phyloP scores from a whole-genome alignment of 1,140 invertebrate species.

The Grapholita molesta region DNA sequence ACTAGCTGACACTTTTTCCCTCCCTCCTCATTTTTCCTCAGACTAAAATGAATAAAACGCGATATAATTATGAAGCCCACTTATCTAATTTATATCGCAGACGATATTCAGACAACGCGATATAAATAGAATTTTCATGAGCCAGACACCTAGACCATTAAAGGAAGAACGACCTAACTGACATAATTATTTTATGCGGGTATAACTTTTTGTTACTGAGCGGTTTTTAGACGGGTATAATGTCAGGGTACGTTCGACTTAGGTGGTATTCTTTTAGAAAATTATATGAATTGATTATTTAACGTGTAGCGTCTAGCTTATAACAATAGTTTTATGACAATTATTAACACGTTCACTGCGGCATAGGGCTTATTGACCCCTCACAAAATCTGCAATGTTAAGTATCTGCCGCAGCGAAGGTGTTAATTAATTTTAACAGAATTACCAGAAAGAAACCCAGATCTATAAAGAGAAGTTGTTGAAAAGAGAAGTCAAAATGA shows the following conservation, averaged over 20 bases:
- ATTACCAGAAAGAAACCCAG: too few species aligned
- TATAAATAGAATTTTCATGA: conserved; percentile 14
- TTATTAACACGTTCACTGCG: too few species aligned
- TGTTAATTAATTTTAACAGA: too few species aligned
- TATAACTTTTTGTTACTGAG: background rate
- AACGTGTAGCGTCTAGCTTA: background rate
- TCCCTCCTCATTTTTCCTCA: background rate
- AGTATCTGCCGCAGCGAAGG: too few species aligned
- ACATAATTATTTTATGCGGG: background rate
- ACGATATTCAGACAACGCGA: background rate
- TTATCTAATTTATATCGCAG: background rate
- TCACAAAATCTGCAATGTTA: too few species aligned
- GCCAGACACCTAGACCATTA: background rate
- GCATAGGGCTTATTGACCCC: too few species aligned
- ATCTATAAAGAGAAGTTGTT: too few species aligned
- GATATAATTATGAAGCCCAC: conserved; percentile 7
- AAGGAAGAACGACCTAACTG: background rate
- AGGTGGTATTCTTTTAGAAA: background rate
- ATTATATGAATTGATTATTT: background rate
- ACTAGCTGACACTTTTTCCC: background rate
- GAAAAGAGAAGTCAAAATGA: too few species aligned
- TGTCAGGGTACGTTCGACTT: background rate
- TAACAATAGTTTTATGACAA: too few species aligned
- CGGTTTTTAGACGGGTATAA: background rate
- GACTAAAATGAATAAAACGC: background rate